Conservation (phyloP, 2,797 vertebrate genomes). For the Coregonus suidteri region DNA sequence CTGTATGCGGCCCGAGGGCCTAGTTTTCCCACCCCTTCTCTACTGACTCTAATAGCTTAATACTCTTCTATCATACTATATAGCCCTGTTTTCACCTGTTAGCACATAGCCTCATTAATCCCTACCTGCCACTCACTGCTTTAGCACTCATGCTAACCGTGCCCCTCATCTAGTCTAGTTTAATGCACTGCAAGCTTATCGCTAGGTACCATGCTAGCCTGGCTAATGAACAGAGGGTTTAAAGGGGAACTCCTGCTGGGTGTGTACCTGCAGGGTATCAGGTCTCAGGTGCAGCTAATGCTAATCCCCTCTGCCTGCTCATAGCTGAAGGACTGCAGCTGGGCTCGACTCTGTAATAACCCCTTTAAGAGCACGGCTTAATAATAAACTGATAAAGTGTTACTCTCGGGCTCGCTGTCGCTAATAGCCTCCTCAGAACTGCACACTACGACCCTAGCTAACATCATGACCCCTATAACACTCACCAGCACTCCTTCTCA, state of each 20-base stretch:
- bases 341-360: background rate
- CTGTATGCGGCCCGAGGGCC: too few species aligned
- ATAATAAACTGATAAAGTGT: background rate
- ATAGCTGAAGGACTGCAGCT: background rate
- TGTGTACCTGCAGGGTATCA: background rate
- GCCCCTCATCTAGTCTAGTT: background rate
- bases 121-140: background rate
- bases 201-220: background rate
- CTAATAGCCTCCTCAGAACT: background rate
- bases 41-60: too few species aligned
- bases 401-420: background rate
- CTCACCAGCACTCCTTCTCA: background rate
- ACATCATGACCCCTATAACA: background rate
- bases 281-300: conserved; percentile 1
- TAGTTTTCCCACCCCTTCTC: too few species aligned
- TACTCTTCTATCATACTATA: background rate
- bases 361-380: background rate
- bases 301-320: background rate
- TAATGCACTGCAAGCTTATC: conserved; percentile 8
- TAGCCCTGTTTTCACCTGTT: conserved; percentile 7
- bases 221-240: conserved; percentile 1
- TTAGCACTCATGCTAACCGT: background rate
- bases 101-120: conserved; percentile 3
- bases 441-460: background rate
- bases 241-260: background rate